Evolutionary conservation across 1,140 invertebrate species (phyloP), one percentile per base, ranked within the genome.

Genomic region (Drosophila dunni): DNA sequence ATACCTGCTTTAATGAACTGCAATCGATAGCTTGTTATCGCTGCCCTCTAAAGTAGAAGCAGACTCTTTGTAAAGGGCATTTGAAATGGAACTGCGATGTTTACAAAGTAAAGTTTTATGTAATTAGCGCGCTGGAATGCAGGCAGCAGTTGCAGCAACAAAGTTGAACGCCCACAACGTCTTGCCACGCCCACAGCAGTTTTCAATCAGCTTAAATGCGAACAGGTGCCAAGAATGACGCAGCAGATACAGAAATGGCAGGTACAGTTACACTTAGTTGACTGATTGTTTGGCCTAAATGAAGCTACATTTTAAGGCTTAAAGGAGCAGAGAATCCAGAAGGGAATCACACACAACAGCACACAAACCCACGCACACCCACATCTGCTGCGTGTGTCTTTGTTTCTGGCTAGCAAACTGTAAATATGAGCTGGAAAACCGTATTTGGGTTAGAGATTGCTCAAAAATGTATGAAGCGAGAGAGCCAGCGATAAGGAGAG

Each of bases 371-470:
- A 56, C 1, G 17, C 1, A 20, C 17, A 20, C 17, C 17, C 6
- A 34, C 38, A 69, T 40, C 69, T 44, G 56, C 64, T 54, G 13
- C 29, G 66, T 64, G 79, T 62, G 70, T 36, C 57, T 75, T 70
- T 81, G 79, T 74, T 63, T 36, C 75, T 57, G 56, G 62, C 61
- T 36, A 67, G 79, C 67, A 60, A 63, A 69, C 82, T 48, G 78
- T 79, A 81, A 81, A 76, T 66, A 68, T 81, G 73, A 66, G 56
- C 65, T 73, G 66, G 65, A 64, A 70, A 79, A 75, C 65, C 79
- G 75, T 79, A 86, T 88, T 86, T 86, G 80, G 83, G 83, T 86
- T 83, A 83, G 79, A 46, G 73, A 88, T 86, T 86, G 83, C 76
- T 86, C 72, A 86, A 86, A 86, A 83, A 86, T 86, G 66, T 72